Conservation (phyloP, 2,888 invertebrate species). For the Tiliacea citrago region DNA sequence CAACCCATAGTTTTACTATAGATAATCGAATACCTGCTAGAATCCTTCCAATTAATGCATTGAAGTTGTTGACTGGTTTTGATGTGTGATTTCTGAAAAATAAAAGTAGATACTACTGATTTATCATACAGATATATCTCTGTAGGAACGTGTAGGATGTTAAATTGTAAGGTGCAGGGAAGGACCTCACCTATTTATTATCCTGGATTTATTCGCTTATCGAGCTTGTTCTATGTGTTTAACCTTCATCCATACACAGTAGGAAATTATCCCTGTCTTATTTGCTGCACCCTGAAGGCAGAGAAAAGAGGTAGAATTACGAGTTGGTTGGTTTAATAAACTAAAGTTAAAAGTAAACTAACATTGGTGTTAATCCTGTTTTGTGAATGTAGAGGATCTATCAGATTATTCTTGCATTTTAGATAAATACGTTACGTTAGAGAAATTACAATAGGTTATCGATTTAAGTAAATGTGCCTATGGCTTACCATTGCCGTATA, state of each 20-base stretch:
- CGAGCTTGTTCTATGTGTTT: constrained; percentile 50
- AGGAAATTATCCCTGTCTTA: constrained; percentile 41
- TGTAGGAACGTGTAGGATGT: constrained; percentile 32
- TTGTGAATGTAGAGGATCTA: not conserved
- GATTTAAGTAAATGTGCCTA: not conserved
- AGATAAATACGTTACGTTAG: not conserved
- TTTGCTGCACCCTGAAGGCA: constrained; percentile 41
- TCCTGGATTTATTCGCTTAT: constrained; percentile 55
- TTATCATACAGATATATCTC: constrained; percentile 32
- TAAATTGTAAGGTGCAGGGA: constrained; percentile 41
- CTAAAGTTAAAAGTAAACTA: constrained; percentile 15
- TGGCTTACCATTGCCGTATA: no score
- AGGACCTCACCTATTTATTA: constrained; percentile 46
- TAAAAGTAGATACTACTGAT: constrained; percentile 26
- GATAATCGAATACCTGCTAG: no score
- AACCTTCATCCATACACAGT: constrained; percentile 24
- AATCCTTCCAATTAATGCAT: constrained; percentile 5
- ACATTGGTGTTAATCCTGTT: constrained; percentile 8
- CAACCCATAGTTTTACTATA: not conserved
- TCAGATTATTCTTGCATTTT: not conserved
- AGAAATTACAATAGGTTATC: not conserved
- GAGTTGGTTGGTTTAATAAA: constrained; percentile 13
- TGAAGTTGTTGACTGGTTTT: constrained; percentile 1
- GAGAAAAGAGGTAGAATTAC: constrained; percentile 9
- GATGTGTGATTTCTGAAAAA: constrained; percentile 40